Evolutionary conservation across 2,888 invertebrate genomes (phyloP).

Genomic region (Pseudococcus longispinus): DNA sequence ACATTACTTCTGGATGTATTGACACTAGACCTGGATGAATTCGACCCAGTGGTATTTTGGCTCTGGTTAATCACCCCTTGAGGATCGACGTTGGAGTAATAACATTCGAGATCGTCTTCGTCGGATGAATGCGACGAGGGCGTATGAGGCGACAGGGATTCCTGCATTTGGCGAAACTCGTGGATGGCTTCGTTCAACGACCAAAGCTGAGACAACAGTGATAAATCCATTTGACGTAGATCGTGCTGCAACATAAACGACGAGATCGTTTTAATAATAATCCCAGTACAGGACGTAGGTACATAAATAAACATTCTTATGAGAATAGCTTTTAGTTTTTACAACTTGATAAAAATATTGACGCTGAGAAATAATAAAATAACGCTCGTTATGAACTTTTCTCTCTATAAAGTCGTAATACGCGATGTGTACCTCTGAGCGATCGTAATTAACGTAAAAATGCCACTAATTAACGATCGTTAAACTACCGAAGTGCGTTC

Average conservation of each 20-base stretch:
- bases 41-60: slow-evolving; percentile 47
- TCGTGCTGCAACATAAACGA: slow-evolving; percentile 74
- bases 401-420: not conserved
- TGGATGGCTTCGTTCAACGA: slow-evolving; percentile 91
- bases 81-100: slow-evolving; percentile 49
- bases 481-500: not conserved
- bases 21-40: slow-evolving; percentile 46
- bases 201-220: slow-evolving; percentile 89
- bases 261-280: slow-evolving; percentile 55
- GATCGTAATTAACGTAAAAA: not conserved
- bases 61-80: slow-evolving; percentile 32
- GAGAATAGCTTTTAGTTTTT: not conserved
- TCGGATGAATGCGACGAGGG: slow-evolving; percentile 60
- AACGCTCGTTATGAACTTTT: not conserved
- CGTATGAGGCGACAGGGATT: slow-evolving; percentile 61
- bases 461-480: slow-evolving; percentile 21
- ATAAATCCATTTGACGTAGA: slow-evolving; percentile 86
- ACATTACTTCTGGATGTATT: slow-evolving; percentile 18
- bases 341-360: slow-evolving; percentile 5
- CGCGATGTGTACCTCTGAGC: not conserved
- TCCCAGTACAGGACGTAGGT: not conserved
- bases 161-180: slow-evolving; percentile 78
- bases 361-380: not conserved
- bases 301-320: not conserved
- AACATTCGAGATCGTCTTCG: slow-evolving; percentile 59